A percentile compares a stretch with the other conserved stretches of the same genome.
Conservation (phyloP, 2,113 vertebrate genomes). For the Oncorhynchus nerka region DNA sequence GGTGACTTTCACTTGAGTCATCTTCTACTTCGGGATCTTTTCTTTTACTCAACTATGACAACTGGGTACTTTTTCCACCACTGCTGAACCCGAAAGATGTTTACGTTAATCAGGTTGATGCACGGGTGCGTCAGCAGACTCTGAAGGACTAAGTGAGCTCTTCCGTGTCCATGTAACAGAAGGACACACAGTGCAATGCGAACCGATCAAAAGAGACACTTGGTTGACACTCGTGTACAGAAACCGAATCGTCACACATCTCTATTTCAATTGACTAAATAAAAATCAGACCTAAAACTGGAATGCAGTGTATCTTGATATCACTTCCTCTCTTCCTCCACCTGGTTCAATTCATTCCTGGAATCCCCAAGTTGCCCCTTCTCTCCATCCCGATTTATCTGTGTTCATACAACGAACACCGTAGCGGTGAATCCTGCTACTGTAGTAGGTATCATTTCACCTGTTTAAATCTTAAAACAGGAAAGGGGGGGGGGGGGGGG, state of each 20-base stretch:
- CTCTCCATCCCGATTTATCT: not conserved
- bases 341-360: not conserved
- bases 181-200: not conserved
- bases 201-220: not conserved
- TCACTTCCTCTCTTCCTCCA: not conserved
- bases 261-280: not conserved
- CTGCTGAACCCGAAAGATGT: no score
- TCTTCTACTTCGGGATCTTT: no score
- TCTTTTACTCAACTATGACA: no score
- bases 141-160: constrained; percentile 7
- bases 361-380: not conserved
- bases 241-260: not conserved
- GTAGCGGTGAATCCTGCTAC: not conserved
- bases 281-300: not conserved
- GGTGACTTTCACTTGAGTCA: no score
- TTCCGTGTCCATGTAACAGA: not conserved
- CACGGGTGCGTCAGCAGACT: no score
- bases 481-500: not conserved
- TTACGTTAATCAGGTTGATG: no score
- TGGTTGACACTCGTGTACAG: not conserved
- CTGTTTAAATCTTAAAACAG: constrained; percentile 41
- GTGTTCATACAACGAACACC: not conserved
- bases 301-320: not conserved
- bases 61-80: no score
- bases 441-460: constrained; percentile 37